phyloP scores from a whole-genome alignment of 2,888 invertebrate genomes.

The Ecliptopera silaceata region DNA sequence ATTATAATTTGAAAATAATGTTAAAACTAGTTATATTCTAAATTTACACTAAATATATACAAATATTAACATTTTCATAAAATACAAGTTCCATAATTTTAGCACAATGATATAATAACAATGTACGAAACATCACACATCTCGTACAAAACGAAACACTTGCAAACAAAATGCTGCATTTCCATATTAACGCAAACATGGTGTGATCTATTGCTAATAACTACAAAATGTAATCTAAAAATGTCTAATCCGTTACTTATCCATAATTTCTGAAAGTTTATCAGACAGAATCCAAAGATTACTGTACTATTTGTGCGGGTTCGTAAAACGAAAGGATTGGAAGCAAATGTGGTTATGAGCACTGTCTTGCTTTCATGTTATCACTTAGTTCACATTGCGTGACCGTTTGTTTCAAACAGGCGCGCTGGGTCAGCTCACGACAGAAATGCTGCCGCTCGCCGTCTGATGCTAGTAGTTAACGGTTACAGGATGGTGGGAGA shows the following conservation, averaged over 20 bases:
- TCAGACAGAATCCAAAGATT: background rate
- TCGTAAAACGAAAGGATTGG: background rate
- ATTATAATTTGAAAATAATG: slow-evolving; percentile 3
- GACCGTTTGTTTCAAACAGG: slow-evolving; percentile 1
- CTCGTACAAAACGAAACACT: background rate
- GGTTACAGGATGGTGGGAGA: slow-evolving; percentile 74
- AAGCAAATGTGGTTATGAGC: background rate
- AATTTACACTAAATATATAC: slow-evolving; percentile 23
- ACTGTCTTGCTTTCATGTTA: background rate
- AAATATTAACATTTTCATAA: slow-evolving; percentile 21
- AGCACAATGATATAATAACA: slow-evolving; percentile 10
- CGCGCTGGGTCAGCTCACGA: slow-evolving; percentile 22
- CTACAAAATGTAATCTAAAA: background rate
- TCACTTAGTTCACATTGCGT: slow-evolving; percentile 10
- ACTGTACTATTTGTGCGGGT: slow-evolving; percentile 1
- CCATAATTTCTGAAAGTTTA: background rate
- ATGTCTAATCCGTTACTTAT: background rate
- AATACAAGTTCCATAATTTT: slow-evolving; percentile 8
- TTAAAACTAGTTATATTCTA: slow-evolving; percentile 2
- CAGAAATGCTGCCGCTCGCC: slow-evolving; percentile 4
- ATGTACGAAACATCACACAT: background rate
- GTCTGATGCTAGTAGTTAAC: slow-evolving; percentile 71
- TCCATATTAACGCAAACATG: background rate
- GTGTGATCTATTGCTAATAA: background rate
- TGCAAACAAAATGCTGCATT: background rate